Conservation (phyloP, 2,113 vertebrate species). For the Aegithalos caudatus region DNA sequence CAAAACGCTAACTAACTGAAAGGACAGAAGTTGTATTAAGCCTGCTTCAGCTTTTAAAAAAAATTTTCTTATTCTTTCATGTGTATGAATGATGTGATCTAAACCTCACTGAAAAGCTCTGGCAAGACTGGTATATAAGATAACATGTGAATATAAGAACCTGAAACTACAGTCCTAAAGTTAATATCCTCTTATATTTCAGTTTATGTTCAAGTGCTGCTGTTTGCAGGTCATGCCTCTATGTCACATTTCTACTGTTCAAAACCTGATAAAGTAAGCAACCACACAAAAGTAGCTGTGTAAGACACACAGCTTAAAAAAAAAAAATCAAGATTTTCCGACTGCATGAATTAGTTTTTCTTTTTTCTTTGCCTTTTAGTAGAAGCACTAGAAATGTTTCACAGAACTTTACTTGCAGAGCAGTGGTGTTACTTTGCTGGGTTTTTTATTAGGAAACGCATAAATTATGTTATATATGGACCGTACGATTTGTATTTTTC, state of each 20-base stretch:
- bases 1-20: background rate
- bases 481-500: too few species aligned
- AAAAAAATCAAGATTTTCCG: background rate
- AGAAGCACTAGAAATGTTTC: background rate
- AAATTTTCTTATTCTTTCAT: background rate
- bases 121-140: background rate
- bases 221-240: background rate
- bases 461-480: too few species aligned
- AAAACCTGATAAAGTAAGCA: background rate
- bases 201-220: background rate
- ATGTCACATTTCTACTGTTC: background rate
- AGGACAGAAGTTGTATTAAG: background rate
- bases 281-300: background rate
- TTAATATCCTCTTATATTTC: background rate
- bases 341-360: background rate
- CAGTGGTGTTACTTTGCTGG: background rate
- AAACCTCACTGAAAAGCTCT: background rate
- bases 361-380: background rate
- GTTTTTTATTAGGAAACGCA: background rate
- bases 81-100: background rate
- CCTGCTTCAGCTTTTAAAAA: background rate
- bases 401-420: background rate
- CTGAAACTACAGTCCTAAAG: background rate
- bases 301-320: background rate
- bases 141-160: rapidly evolving